Base-by-base conservation (phyloP, 2,888 invertebrate species). In the Ochropleura leucogaster region DNA sequence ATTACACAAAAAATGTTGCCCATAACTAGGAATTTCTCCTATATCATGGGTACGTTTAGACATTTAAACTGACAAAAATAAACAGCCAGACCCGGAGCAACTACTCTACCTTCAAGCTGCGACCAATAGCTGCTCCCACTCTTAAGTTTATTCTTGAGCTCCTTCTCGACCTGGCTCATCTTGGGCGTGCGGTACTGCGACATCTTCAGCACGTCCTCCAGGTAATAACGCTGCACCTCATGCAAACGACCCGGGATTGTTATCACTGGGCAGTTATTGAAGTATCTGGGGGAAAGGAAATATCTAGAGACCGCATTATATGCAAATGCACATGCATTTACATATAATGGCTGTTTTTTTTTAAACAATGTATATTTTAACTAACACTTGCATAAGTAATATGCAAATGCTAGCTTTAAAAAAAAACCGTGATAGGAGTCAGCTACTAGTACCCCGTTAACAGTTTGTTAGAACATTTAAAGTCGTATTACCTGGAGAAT, bases 161-260 rank as follows among this genome's bases (percentile, higher is more conserved):
- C 96, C 14, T 88, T 88, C 87, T 96, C 95, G 0, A 92, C 92
- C 30, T 91, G 91, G 18, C 57, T 46, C 97, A 97, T 97, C 77
- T 94, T 95, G 74, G 94, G 92, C 0, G 96, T 97, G 87, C 90
- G 94, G 90, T 97, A 97, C 84, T 97, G 95, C 0, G 97, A 97
- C 60, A 97, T 91, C 86, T 96, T 95, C 12, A 99, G 95, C 51
- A 99, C 97, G 87, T 99, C 98, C 90, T 99, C 99, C 44, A 99
- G 93, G 90, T 97, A 98, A 90, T 97, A 98, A 42, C 98, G 97
- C 82, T 98, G 97, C 0, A 99, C 98, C 2, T 98, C 97, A 93
- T 97, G 98, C 66, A 97, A 93, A 51, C 98, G 97, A 0, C 99
- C 99, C 55, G 98, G 98, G 72, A 99, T 98, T 51, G 96, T 97